Percentiles rank a stretch among this genome's conserved stretches.
phyloP scores from a whole-genome alignment of 2,113 vertebrate species.

The Platycercus adscitus region DNA sequence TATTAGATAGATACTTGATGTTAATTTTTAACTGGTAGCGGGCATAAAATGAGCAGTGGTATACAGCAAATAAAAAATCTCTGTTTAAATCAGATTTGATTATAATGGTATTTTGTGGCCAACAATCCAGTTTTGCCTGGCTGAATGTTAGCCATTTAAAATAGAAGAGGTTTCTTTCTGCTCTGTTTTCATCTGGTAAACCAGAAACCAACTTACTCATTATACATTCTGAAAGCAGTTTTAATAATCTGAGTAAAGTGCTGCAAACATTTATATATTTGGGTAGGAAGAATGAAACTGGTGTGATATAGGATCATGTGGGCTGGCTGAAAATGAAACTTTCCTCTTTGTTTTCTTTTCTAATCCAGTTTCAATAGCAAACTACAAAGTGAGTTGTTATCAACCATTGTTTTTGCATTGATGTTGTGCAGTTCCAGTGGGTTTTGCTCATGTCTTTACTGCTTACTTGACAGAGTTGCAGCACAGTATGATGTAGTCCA shows the following conservation, averaged over 20 bases:
- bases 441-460: neutral
- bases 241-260: neutral
- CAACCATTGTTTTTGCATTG: neutral
- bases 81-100: neutral
- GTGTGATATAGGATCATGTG: neutral
- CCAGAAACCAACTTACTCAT: constrained; percentile 37
- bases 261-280: neutral
- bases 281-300: neutral
- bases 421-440: neutral
- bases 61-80: neutral
- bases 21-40: neutral
- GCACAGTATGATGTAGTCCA: neutral
- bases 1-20: neutral
- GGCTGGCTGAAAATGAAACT: neutral
- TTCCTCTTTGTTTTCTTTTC: neutral
- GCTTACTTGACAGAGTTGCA: neutral
- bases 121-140: neutral
- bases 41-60: neutral
- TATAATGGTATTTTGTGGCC: neutral
- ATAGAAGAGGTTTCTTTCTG: neutral
- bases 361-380: neutral
- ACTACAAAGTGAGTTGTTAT: neutral
- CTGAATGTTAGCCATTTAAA: neutral
- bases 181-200: constrained; percentile 35
- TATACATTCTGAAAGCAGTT: constrained; percentile 2